Percentiles rank a stretch among this genome's conserved stretches.
phyloP scores from a whole-genome alignment of 2,888 invertebrate species.

The Eristalis arbustorum region DNA sequence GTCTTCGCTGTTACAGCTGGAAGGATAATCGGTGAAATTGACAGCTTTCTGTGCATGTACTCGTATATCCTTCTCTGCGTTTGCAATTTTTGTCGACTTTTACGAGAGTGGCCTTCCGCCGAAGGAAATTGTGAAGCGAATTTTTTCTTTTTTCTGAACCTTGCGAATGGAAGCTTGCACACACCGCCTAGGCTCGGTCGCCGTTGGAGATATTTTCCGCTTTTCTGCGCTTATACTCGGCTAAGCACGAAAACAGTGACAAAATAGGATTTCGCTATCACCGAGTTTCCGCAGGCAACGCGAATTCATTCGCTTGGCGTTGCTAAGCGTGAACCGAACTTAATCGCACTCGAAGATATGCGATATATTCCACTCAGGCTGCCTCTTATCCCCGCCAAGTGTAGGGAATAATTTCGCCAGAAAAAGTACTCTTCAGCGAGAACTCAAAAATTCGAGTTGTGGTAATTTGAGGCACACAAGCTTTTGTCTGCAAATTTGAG shows the following conservation, averaged over 20 bases:
- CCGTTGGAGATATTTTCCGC: background rate
- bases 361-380: background rate
- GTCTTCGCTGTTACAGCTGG: constrained; percentile 1
- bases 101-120: background rate
- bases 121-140: background rate
- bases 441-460: constrained; percentile 28
- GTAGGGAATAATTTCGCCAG: constrained; percentile 26
- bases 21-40: constrained; percentile 25
- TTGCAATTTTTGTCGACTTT: background rate
- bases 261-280: background rate
- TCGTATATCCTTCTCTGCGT: background rate
- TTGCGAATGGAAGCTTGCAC: background rate
- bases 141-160: background rate
- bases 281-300: background rate
- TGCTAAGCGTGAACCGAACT: constrained; percentile 40
- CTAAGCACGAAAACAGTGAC: constrained; percentile 54
- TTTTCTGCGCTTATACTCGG: constrained; percentile 46
- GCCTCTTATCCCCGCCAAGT: background rate
- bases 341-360: constrained; percentile 34
- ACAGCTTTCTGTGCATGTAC: constrained; percentile 16
- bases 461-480: constrained; percentile 28
- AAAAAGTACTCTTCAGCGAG: constrained; percentile 20
- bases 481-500: constrained; percentile 20
- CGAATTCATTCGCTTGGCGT: background rate
- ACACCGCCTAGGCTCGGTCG: background rate